Percentiles rank a stretch among this genome's conserved stretches.
These are phyloP conservation scores for Cossypha heuglini DNA, from an alignment of 2,797 vertebrate species.

Conservation along the genomic window DNA sequence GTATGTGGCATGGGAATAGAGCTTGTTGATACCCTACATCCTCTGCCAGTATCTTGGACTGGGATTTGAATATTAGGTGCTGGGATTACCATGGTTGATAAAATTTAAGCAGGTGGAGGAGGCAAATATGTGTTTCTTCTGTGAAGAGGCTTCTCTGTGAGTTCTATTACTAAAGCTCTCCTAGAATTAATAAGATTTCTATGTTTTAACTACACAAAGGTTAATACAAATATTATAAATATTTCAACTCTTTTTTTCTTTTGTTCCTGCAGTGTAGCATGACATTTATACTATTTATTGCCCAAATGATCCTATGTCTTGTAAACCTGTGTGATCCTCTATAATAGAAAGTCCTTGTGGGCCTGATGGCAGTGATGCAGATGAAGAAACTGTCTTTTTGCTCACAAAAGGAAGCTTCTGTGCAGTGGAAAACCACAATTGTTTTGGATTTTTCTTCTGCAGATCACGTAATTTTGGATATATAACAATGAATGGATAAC, in stretches of 20 bases:
- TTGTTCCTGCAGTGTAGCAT: background rate
- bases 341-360: background rate
- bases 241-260: background rate
- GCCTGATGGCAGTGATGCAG: background rate
- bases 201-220: background rate
- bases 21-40: background rate
- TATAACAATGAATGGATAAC: background rate
- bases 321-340: background rate
- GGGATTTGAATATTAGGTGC: background rate
- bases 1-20: background rate
- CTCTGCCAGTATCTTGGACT: background rate
- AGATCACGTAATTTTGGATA: background rate
- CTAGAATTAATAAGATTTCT: background rate
- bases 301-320: background rate
- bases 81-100: background rate
- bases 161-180: background rate
- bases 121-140: background rate
- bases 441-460: background rate
- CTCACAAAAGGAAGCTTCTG: background rate
- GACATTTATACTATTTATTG: constrained; percentile 13
- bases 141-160: background rate
- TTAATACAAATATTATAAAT: background rate
- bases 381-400: background rate
- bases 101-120: background rate
- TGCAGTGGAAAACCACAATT: background rate